Percentiles rank a stretch among this genome's conserved stretches.
These are phyloP conservation scores for Arenaria interpres DNA, from an alignment of 2,113 vertebrate species.

Conservation along the genomic window DNA sequence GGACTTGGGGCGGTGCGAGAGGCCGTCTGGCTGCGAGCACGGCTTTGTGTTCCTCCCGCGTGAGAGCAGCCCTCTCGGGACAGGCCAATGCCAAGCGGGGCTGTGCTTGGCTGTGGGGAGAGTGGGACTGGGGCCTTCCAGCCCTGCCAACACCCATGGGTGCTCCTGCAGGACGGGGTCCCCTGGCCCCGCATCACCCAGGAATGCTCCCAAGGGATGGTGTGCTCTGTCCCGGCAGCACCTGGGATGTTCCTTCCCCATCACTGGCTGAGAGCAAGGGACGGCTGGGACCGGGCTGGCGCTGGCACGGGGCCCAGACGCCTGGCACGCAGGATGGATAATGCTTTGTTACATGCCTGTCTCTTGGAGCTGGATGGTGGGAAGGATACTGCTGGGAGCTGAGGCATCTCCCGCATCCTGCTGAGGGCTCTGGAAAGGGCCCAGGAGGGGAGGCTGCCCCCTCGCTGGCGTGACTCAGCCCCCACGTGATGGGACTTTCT, in stretches of 20 bases:
- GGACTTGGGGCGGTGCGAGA: background rate
- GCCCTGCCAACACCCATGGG: accelerated
- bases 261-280: background rate
- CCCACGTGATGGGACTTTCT: background rate
- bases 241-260: background rate
- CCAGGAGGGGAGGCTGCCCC: background rate
- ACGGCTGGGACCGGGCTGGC: background rate
- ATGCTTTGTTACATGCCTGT: background rate
- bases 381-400: background rate
- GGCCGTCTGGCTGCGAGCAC: background rate
- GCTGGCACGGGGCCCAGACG: background rate
- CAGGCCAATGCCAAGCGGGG: background rate
- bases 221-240: background rate
- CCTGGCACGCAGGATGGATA: accelerated
- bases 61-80: background rate
- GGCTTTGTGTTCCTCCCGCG: background rate
- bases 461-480: background rate
- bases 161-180: background rate
- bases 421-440: background rate
- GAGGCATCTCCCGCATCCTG: background rate
- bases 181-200: accelerated
- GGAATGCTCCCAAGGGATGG: background rate
- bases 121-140: accelerated
- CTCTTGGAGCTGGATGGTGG: background rate
- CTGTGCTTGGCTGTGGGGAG: accelerated